Percentiles rank a stretch among this genome's conserved stretches.
Evolutionary conservation across 2,113 vertebrate genomes (phyloP).

Genomic region (Grantiella picta): DNA sequence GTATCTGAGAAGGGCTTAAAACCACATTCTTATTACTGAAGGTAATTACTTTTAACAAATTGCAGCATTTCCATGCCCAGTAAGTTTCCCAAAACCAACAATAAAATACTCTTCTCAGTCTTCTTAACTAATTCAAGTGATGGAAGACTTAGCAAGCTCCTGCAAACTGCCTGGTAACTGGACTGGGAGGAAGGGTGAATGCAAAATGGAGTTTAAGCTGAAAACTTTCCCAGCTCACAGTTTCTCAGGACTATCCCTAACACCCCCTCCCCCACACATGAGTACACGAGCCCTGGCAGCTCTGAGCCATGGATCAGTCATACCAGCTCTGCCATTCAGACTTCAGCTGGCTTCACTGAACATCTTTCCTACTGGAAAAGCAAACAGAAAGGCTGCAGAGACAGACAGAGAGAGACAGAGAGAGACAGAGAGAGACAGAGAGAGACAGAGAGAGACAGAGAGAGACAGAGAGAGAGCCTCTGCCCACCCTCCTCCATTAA

Average conservation of each 20-base stretch:
- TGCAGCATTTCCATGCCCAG: neutral
- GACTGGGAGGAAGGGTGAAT: neutral
- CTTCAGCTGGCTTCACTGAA: neutral
- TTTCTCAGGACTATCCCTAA: neutral
- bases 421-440: neutral
- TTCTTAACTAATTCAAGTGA: neutral
- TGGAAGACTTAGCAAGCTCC: neutral
- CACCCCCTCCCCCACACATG: neutral
- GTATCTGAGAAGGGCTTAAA: neutral
- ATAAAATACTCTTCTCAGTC: neutral
- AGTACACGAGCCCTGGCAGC: neutral
- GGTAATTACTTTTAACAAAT: neutral
- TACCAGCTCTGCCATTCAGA: neutral
- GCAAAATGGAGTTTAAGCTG: neutral
- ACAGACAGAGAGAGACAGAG: neutral
- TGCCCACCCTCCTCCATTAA: neutral
- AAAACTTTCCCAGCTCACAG: neutral
- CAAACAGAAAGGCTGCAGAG: slow-evolving; percentile 6
- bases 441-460: neutral
- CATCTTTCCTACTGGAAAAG: neutral
- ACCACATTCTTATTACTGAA: neutral
- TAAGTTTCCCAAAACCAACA: neutral
- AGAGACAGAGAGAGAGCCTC: neutral
- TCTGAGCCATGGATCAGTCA: neutral
- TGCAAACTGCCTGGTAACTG: neutral